Conservation (phyloP, 2,888 invertebrate genomes). For the Eudasyphora cyanicolor region DNA sequence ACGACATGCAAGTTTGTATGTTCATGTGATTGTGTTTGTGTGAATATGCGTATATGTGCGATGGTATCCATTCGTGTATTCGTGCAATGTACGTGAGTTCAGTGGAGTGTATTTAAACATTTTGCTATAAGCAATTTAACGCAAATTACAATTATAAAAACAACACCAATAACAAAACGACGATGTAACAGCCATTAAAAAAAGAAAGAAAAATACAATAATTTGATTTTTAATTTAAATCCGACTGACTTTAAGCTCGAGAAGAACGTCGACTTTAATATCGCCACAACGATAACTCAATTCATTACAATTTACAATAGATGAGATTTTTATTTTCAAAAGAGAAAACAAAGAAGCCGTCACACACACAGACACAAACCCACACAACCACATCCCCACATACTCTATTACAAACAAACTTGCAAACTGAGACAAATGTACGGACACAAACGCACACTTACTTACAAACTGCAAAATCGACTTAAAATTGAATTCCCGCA, state of each 20-base stretch:
- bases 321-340: constrained; percentile 33
- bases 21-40: too few relatives aligned
- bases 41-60: too few relatives aligned
- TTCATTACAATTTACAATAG: constrained; percentile 43
- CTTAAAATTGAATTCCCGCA: constrained; percentile 41
- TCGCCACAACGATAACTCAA: constrained; percentile 47
- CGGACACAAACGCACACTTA: too few relatives aligned
- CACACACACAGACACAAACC: neutral
- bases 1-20: too few relatives aligned
- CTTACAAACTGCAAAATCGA: constrained; percentile 4
- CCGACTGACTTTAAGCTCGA: constrained; percentile 1
- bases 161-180: neutral
- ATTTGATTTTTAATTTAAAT: constrained; percentile 9
- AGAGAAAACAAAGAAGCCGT: constrained; percentile 23
- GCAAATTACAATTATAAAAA: constrained; percentile 28
- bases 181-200: constrained; percentile 12
- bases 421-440: neutral
- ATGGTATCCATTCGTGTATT: neutral
- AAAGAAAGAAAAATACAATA: neutral
- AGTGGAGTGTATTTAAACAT: constrained; percentile 33
- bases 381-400: neutral
- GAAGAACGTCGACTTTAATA: constrained; percentile 36
- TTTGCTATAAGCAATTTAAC: constrained; percentile 22
- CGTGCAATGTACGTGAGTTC: neutral
- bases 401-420: too few relatives aligned